Evolutionary conservation across 1,140 invertebrate genomes (phyloP), one percentile per base, ranked within the genome.

Genomic region (Aporrectodea caliginosa): DNA sequence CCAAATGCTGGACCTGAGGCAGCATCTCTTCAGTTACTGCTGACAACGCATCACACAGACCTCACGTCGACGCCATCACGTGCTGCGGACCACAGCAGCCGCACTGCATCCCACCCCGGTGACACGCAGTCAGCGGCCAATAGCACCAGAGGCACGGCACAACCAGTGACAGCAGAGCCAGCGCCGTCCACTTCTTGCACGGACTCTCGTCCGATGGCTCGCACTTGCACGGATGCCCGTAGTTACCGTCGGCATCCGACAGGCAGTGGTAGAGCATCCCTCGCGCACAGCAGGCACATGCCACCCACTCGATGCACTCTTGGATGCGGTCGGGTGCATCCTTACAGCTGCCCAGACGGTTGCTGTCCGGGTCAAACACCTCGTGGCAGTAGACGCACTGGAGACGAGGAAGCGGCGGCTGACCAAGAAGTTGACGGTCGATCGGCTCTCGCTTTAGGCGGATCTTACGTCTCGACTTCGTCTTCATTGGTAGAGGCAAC

Each of bases 91-190:
- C 94, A 82, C 94, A 94, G 34, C 94, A 86, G 30, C 92, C 92
- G 84, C 93, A 94, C 2, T 90, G 89, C 77, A 93, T 90, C 71
- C 94, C 93, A 83, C 93, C 93, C 89, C 91, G 91, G 88, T 97
- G 95, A 84, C 93, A 93, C 80, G 93, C 92, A 81, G 92, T 92
- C 31, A 96, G 90, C 69, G 94, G 95, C 83, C 93, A 92, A 90
- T 97, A 97, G 88, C 94, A 94, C 91, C 95, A 97, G 78, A 98
- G 91, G 89, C 96, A 97, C 78, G 95, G 96, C 84, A 97, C 92
- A 83, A 97, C 89, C 77, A 97, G 87, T 68, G 94, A 95, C 68
- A 97, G 91, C 78, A 97, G 89, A 22, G 93, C 92, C 82, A 98
- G 89, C 80, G 94, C 94, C 79, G 95, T 87, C 95, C 95, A 98